These are phyloP conservation scores for Dreissena polymorpha DNA, from an alignment of 1,140 invertebrate genomes.

Conservation along the genomic window DNA sequence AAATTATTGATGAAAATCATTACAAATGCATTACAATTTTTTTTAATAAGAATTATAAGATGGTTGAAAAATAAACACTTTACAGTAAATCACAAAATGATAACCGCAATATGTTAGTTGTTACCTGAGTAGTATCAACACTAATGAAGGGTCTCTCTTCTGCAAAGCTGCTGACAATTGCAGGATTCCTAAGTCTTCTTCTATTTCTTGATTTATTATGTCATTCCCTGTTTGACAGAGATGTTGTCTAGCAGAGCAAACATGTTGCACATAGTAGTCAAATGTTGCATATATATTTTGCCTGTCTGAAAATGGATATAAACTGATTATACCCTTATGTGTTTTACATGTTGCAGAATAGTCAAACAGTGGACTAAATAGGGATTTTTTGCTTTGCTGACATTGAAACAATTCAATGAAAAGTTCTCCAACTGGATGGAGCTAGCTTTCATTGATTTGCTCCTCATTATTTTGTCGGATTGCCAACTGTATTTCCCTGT, in stretches of 20 bases:
- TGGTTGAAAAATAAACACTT: too few species aligned
- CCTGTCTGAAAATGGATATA: constrained; percentile 10
- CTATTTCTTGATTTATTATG: constrained; percentile 23
- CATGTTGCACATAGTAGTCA: constrained; percentile 49
- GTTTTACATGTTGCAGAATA: not conserved
- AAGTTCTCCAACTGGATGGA: constrained; percentile 46
- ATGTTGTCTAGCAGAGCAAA: not conserved
- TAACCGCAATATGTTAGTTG: not conserved
- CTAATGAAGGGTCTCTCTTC: constrained; percentile 37
- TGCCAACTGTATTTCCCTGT: constrained; percentile 21
- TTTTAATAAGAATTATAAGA: too few species aligned
- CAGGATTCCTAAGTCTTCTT: not conserved
- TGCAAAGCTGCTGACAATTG: constrained; percentile 34
- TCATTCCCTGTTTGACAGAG: not conserved
- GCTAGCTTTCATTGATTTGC: constrained; percentile 42
- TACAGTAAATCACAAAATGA: too few species aligned
- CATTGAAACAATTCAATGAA: constrained; percentile 49
- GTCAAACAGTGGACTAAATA: constrained; percentile 42
- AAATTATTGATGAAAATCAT: too few species aligned
- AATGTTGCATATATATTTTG: constrained; percentile 10
- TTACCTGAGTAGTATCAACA: constrained; percentile 27
- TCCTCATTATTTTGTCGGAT: constrained; percentile 31
- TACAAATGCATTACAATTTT: too few species aligned
- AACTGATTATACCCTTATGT: constrained; percentile 14
- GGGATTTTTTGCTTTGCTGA: constrained; percentile 23